A percentile compares a stretch with the other conserved stretches of the same genome.
Evolutionary conservation across 23 tunicate species (phyloP).

Genomic region (Styela plicata): DNA sequence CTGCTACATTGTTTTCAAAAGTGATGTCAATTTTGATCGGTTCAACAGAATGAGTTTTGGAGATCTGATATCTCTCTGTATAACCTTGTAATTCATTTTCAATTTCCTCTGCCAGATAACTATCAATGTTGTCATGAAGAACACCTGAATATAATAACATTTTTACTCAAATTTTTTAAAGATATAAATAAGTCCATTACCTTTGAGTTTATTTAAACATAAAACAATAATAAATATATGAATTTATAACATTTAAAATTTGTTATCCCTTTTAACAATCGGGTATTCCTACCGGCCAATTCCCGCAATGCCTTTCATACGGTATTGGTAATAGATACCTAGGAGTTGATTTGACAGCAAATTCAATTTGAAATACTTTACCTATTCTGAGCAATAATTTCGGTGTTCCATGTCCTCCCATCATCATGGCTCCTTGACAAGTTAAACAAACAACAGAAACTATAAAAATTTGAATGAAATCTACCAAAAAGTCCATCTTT

Average conservation of each 20-base stretch:
- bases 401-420: not conserved
- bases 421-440: not conserved
- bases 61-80: not conserved
- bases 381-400: not conserved
- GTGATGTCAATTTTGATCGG: not conserved
- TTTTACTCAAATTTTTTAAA: too few relatives aligned
- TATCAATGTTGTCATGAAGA: not conserved
- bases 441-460: not conserved
- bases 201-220: too few relatives aligned
- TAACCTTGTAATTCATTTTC: not conserved
- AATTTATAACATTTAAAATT: too few relatives aligned
- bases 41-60: not conserved
- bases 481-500: too few relatives aligned
- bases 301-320: too few relatives aligned
- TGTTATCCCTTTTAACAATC: too few relatives aligned
- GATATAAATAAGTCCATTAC: too few relatives aligned
- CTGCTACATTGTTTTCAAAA: not conserved
- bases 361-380: too few relatives aligned
- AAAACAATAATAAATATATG: too few relatives aligned
- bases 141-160: not conserved
- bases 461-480: not conserved
- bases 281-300: too few relatives aligned
- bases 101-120: constrained; percentile 8
- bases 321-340: too few relatives aligned
- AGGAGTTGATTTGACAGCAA: too few relatives aligned